Conservation (phyloP, 2,113 vertebrate species). For the Chauna torquata region DNA sequence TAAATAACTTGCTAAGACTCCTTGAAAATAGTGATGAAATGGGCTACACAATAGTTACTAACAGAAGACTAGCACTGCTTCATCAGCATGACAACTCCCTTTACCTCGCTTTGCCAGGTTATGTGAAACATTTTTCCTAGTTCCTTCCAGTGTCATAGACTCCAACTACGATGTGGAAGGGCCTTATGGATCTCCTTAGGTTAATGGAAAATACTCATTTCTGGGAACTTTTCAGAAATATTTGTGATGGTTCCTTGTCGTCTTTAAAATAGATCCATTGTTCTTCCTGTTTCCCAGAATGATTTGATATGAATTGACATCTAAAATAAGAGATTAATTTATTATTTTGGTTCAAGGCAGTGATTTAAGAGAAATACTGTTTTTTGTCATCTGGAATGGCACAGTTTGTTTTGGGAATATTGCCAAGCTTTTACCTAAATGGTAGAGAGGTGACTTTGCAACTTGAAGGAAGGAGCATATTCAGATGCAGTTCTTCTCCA, state of each 20-base stretch:
- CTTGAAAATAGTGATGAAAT: neutral
- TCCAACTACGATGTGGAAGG: neutral
- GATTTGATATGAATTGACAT: neutral
- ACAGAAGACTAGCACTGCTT: neutral
- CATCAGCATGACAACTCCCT: neutral
- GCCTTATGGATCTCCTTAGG: neutral
- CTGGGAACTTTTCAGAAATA: neutral
- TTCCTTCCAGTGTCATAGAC: neutral
- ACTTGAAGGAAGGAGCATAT: neutral
- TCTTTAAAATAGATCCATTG: neutral
- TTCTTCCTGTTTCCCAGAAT: neutral
- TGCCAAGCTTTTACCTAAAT: neutral
- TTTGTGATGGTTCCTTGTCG: neutral
- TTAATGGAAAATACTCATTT: neutral
- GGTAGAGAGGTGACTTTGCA: neutral
- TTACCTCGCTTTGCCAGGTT: neutral
- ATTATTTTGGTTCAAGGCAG: neutral
- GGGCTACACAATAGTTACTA: neutral
- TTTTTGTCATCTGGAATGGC: neutral
- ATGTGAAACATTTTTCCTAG: neutral
- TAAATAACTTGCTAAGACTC: neutral
- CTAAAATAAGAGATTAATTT: neutral
- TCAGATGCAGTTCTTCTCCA: neutral
- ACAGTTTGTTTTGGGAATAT: neutral
- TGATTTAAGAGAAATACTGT: neutral